phyloP scores from a whole-genome alignment of 1,140 invertebrate genomes.

The Drosophila repletoides region DNA sequence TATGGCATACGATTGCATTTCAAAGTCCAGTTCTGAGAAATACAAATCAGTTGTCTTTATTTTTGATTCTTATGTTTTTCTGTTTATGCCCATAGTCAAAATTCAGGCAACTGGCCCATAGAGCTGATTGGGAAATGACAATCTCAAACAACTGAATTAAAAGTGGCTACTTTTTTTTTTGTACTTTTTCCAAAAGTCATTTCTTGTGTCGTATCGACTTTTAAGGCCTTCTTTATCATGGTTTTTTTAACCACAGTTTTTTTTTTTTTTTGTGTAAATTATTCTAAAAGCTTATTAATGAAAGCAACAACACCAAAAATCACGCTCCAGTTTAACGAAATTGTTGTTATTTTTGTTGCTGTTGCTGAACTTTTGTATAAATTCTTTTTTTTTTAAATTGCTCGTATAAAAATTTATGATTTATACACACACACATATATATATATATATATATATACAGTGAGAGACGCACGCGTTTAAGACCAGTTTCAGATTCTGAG shows the following conservation, averaged over 20 bases:
- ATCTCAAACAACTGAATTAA: constrained; percentile 9
- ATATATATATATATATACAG: neutral
- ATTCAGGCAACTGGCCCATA: neutral
- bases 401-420: constrained; percentile 62
- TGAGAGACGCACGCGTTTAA: constrained; percentile 44
- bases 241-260: constrained; percentile 25
- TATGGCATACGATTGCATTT: neutral
- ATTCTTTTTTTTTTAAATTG: constrained; percentile 49
- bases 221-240: constrained; percentile 21
- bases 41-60: no score
- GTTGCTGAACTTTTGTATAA: constrained; percentile 56
- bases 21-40: no score
- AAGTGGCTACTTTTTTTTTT: constrained; percentile 4
- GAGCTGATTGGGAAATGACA: neutral
- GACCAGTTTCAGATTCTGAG: constrained; percentile 69
- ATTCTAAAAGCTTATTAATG: constrained; percentile 67
- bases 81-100: no score
- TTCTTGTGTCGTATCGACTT: constrained; percentile 5
- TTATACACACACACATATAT: constrained; percentile 32
- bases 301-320: constrained; percentile 40
- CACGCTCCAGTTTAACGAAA: constrained; percentile 6
- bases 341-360: constrained; percentile 14
- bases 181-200: constrained; percentile 17
- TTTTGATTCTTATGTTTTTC: no score
- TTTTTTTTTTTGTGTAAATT: constrained; percentile 41